Evolutionary conservation across 2,888 invertebrate species (phyloP).

Genomic region (Orthosia incerta): DNA sequence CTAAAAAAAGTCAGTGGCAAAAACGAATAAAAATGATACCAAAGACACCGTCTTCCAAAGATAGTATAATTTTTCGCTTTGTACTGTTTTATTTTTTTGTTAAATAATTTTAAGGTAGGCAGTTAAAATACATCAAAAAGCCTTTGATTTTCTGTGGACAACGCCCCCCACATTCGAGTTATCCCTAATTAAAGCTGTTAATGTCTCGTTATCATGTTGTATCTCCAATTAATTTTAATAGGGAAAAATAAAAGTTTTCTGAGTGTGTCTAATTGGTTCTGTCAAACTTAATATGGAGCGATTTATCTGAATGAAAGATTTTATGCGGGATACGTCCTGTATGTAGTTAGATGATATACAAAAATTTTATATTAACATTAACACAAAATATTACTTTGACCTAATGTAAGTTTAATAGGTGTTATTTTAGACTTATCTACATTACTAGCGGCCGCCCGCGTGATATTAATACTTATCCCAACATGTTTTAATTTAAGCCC

Average conservation of each 20-base stretch:
- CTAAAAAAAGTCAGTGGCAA: too few relatives aligned
- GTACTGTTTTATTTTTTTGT: too few relatives aligned
- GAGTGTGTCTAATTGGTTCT: slow-evolving; percentile 56
- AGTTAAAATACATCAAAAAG: too few relatives aligned
- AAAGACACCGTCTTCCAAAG: too few relatives aligned
- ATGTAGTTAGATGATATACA: neutral
- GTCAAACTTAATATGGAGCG: slow-evolving; percentile 66
- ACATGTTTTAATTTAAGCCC: too few relatives aligned
- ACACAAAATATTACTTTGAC: neutral
- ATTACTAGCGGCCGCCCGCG: too few relatives aligned
- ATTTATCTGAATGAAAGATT: slow-evolving; percentile 57
- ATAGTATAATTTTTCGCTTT: too few relatives aligned
- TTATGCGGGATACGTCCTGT: slow-evolving; percentile 26
- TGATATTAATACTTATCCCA: too few relatives aligned
- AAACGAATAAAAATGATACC: too few relatives aligned
- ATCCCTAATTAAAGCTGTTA: slow-evolving; percentile 47
- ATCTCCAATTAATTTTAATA: slow-evolving; percentile 43
- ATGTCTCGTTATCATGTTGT: slow-evolving; percentile 37
- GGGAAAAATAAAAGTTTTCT: slow-evolving; percentile 32
- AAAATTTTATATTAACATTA: neutral
- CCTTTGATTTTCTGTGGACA: slow-evolving; percentile 3
- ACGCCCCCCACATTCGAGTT: slow-evolving; percentile 5
- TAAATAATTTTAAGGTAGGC: too few relatives aligned
- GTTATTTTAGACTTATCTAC: neutral
- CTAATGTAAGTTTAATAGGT: neutral